phyloP scores from a whole-genome alignment of 2,888 invertebrate species.

The Oasisia sp. region DNA sequence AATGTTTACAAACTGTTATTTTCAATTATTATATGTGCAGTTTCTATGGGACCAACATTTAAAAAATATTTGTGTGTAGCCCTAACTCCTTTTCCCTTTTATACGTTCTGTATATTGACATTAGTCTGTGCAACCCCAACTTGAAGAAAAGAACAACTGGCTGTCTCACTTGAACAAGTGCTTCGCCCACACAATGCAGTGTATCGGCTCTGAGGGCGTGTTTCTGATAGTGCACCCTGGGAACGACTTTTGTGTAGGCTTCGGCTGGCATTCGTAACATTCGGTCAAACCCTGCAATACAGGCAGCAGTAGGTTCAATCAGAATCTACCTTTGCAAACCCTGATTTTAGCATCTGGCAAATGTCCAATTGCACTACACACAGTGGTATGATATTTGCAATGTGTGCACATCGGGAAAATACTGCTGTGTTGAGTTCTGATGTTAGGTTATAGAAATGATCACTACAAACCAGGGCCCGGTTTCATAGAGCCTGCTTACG shows the following conservation, averaged over 20 bases:
- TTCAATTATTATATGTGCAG: too few relatives aligned
- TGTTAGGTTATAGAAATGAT: too few relatives aligned
- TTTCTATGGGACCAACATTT: too few relatives aligned
- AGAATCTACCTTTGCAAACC: background rate
- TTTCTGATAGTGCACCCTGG: conserved; percentile 99
- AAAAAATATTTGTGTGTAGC: too few relatives aligned
- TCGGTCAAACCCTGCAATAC: conserved; percentile 67
- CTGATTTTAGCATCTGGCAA: background rate
- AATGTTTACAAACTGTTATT: too few relatives aligned
- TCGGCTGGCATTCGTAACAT: conserved; percentile 96
- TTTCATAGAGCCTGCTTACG: too few relatives aligned
- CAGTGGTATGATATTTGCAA: background rate
- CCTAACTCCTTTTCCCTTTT: too few relatives aligned
- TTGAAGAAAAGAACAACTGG: conserved; percentile 49
- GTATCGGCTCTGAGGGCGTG: conserved; percentile 98
- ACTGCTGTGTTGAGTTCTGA: background rate
- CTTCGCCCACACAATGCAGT: conserved; percentile 99
- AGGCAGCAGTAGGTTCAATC: background rate
- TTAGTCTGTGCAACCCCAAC: background rate
- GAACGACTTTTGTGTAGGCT: conserved; percentile 89
- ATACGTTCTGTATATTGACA: too few relatives aligned
- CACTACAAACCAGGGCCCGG: too few relatives aligned
- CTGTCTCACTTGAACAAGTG: conserved; percentile 89
- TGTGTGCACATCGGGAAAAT: background rate
- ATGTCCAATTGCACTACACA: background rate